Evolutionary conservation across 1,140 invertebrate species (phyloP).

Genomic region (Nylanderia fulva): DNA sequence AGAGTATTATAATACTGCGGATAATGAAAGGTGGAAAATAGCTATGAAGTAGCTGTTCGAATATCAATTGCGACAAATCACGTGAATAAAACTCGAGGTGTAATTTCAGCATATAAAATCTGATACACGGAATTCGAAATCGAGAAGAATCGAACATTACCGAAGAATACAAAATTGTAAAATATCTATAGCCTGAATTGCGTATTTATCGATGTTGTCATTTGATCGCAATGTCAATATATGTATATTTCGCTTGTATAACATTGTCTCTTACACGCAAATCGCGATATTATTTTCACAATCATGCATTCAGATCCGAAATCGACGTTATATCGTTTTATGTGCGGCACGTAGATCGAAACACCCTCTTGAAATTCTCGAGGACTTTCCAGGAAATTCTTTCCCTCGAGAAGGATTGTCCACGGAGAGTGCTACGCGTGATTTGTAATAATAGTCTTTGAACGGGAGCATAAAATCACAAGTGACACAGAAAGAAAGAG

Average conservation of each 20-base stretch:
- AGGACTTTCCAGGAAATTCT: conserved; percentile 13
- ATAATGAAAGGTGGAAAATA: neutral
- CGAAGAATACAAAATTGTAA: neutral
- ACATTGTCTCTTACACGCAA: conserved; percentile 11
- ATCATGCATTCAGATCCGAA: neutral
- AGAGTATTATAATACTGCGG: neutral
- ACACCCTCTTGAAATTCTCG: neutral
- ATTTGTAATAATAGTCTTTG: conserved; percentile 32
- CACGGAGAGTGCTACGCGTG: conserved; percentile 10
- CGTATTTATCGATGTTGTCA: conserved; percentile 21
- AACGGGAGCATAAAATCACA: conserved; percentile 21
- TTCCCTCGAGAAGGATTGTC: neutral
- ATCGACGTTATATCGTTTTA: conserved; percentile 23
- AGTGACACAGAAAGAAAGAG: neutral
- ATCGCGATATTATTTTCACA: conserved; percentile 24
- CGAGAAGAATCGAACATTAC: neutral
- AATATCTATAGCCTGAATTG: neutral
- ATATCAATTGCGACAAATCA: too few relatives aligned
- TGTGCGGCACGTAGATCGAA: conserved; percentile 5
- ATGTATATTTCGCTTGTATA: neutral
- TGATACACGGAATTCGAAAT: neutral
- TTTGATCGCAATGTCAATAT: conserved; percentile 13
- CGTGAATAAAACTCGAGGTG: conserved; percentile 11
- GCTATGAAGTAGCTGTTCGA: neutral
- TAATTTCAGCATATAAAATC: conserved; percentile 17